phyloP scores from a whole-genome alignment of 2,797 vertebrate species.

The Chromobotia macracanthus region DNA sequence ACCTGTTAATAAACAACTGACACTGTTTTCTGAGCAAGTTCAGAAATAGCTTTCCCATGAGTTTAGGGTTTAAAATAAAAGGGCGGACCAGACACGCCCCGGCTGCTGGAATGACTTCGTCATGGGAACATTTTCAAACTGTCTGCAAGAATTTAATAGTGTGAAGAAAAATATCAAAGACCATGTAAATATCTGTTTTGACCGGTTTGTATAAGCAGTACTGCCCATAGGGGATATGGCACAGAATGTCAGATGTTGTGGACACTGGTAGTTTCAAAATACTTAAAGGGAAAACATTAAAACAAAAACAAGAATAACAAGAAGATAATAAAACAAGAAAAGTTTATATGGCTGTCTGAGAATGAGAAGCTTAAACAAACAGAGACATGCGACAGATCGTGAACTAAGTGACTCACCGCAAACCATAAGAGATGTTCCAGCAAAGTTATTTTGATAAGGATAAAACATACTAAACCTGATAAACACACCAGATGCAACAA shows the following conservation, averaged over 20 bases:
- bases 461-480: slow-evolving; percentile 41
- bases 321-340: neutral
- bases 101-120: slow-evolving; percentile 69
- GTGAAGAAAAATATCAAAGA: slow-evolving; percentile 61
- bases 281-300: neutral
- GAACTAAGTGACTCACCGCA: neutral
- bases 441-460: neutral
- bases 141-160: slow-evolving; percentile 71
- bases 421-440: neutral
- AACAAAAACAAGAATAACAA: neutral
- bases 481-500: slow-evolving; percentile 40
- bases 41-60: slow-evolving; percentile 84
- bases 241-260: slow-evolving; percentile 12
- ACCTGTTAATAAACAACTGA: slow-evolving; percentile 76
- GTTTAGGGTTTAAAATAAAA: slow-evolving; percentile 79
- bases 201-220: slow-evolving; percentile 57
- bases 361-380: neutral
- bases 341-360: neutral
- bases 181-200: slow-evolving; percentile 51
- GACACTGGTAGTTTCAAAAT: neutral
- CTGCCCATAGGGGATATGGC: slow-evolving; percentile 54
- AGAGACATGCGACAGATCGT: neutral
- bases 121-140: slow-evolving; percentile 78
- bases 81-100: slow-evolving; percentile 72
- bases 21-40: slow-evolving; percentile 73